Conservation (phyloP, 1,140 invertebrate genomes). For the Diploscapter pachys region DNA sequence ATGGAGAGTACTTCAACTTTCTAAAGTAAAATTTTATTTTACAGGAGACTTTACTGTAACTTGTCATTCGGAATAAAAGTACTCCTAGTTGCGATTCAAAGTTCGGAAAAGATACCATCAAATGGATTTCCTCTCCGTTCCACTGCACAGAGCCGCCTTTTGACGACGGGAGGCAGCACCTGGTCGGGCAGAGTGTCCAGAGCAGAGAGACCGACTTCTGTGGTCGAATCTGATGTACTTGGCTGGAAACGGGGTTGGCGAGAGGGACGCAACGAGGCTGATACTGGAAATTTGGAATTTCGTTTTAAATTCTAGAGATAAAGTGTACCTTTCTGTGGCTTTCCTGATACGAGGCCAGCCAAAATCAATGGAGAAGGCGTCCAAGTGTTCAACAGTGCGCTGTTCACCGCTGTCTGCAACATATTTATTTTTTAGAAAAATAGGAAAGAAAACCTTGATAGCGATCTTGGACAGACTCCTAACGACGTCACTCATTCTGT, state of each 20-base stretch:
- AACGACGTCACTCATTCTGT: slow-evolving; percentile 42
- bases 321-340: slow-evolving; percentile 35
- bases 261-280: neutral
- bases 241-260: neutral
- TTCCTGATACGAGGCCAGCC: slow-evolving; percentile 45
- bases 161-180: too few species aligned
- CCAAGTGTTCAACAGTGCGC: slow-evolving; percentile 51
- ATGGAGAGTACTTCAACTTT: too few species aligned
- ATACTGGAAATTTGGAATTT: slow-evolving; percentile 1
- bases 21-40: too few species aligned
- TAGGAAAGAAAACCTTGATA: slow-evolving; percentile 19
- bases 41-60: too few species aligned
- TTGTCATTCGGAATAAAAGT: too few species aligned
- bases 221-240: neutral
- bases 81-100: too few species aligned
- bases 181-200: neutral
- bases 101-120: too few species aligned
- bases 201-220: slow-evolving; percentile 2
- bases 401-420: slow-evolving; percentile 41
- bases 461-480: slow-evolving; percentile 40
- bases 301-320: neutral
- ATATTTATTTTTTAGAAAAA: slow-evolving; percentile 12
- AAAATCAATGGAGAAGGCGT: slow-evolving; percentile 55
- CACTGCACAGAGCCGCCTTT: too few species aligned
- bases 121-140: too few species aligned